Conservation (phyloP, 1,140 invertebrate species). For the Homarus americanus region DNA sequence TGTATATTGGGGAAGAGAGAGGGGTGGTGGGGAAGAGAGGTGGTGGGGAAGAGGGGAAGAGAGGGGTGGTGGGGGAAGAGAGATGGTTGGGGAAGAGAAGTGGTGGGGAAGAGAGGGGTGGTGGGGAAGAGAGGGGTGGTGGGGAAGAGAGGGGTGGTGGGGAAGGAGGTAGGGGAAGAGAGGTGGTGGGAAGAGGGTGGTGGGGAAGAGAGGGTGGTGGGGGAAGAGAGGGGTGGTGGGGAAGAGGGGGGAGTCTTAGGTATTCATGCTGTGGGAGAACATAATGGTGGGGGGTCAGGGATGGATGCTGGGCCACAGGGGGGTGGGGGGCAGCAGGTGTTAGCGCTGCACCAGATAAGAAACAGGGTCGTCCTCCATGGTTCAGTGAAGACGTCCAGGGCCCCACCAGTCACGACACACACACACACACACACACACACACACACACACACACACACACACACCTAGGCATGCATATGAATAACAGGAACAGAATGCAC, state of each 20-base stretch:
- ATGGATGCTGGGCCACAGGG: background rate
- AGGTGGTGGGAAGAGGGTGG: too few species aligned
- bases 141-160: background rate
- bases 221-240: too few species aligned
- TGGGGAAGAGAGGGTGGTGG: too few species aligned
- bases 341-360: background rate
- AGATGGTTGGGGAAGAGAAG: too few species aligned
- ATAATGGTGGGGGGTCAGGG: background rate
- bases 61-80: too few species aligned
- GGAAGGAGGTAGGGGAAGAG: too few species aligned
- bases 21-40: too few species aligned
- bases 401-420: background rate
- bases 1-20: background rate
- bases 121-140: background rate
- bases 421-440: too few species aligned
- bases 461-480: too few species aligned
- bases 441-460: conserved; percentile 38
- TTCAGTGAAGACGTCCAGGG: background rate
- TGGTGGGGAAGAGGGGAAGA: too few species aligned
- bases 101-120: background rate
- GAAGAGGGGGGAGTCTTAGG: background rate
- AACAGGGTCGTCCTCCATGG: background rate
- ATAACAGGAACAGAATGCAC: background rate
- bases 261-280: background rate
- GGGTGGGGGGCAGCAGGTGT: background rate